These are phyloP conservation scores for Ageneiosus marmoratus DNA, from an alignment of 2,113 vertebrate genomes.

Conservation along the genomic window DNA sequence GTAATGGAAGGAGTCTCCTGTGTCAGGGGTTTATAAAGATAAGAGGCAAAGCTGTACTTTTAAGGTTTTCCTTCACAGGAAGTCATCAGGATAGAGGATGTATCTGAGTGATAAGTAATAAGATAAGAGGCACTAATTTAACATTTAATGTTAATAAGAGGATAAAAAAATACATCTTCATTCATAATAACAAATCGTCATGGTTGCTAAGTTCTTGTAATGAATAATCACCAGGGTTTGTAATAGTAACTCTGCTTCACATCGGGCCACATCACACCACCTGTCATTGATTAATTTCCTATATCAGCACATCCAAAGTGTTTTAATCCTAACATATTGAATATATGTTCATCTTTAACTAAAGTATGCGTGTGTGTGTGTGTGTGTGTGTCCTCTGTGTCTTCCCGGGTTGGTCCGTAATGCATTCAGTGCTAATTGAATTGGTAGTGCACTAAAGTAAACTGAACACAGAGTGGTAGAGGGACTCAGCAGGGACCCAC, in stretches of 20 bases:
- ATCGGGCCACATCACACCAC: background rate
- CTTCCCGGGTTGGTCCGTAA: conserved; percentile 59
- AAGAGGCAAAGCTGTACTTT: background rate
- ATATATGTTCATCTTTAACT: background rate
- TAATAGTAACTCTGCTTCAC: background rate
- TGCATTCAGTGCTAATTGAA: conserved; percentile 74
- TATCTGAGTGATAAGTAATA: background rate
- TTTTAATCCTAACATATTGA: background rate
- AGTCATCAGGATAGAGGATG: background rate
- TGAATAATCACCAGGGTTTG: background rate
- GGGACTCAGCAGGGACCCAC: conserved; percentile 4
- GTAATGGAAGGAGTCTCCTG: background rate
- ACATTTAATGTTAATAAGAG: background rate
- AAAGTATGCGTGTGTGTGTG: background rate
- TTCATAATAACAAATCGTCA: background rate
- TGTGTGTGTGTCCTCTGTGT: conserved; percentile 12
- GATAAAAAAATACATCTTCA: no score
- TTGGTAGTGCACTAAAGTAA: conserved; percentile 70
- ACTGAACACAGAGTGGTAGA: conserved; percentile 63
- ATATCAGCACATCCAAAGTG: background rate
- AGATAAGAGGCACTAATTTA: background rate
- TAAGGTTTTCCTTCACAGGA: background rate
- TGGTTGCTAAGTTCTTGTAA: background rate
- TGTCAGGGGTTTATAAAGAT: background rate
- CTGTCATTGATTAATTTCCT: background rate